These are phyloP conservation scores for Miichthys miiuy DNA, from an alignment of 2,797 vertebrate genomes.

Conservation along the genomic window DNA sequence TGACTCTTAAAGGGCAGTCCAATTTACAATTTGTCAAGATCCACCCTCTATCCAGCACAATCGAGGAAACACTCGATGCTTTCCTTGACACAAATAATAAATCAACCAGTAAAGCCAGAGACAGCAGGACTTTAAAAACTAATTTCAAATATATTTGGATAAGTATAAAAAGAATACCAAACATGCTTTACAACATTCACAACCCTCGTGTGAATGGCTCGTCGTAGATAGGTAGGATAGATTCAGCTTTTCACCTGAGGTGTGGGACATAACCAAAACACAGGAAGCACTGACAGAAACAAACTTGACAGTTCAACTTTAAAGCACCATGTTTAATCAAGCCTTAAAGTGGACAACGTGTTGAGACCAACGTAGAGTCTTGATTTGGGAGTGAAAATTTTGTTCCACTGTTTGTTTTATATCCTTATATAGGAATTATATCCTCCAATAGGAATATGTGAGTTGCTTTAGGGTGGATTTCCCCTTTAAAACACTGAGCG, in stretches of 20 bases:
- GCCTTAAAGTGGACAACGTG: slow-evolving; percentile 22
- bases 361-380: neutral
- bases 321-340: slow-evolving; percentile 53
- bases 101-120: neutral
- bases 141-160: slow-evolving; percentile 1
- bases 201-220: neutral
- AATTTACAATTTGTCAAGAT: neutral
- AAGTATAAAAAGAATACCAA: slow-evolving; percentile 15
- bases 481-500: slow-evolving; percentile 46
- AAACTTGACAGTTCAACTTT: slow-evolving; percentile 31
- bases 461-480: slow-evolving; percentile 52
- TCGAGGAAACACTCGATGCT: neutral
- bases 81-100: slow-evolving; percentile 11
- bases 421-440: too few relatives aligned
- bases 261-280: slow-evolving; percentile 2
- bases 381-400: slow-evolving; percentile 14
- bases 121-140: neutral
- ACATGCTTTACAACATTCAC: slow-evolving; percentile 7
- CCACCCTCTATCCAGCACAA: neutral
- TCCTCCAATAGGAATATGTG: slow-evolving; percentile 38
- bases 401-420: neutral
- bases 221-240: neutral
- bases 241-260: slow-evolving; percentile 22
- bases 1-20: neutral
- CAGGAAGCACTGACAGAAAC: slow-evolving; percentile 21